Conservation (phyloP, 92 coral and sea anemone genomes). For the Muricea muricata region DNA sequence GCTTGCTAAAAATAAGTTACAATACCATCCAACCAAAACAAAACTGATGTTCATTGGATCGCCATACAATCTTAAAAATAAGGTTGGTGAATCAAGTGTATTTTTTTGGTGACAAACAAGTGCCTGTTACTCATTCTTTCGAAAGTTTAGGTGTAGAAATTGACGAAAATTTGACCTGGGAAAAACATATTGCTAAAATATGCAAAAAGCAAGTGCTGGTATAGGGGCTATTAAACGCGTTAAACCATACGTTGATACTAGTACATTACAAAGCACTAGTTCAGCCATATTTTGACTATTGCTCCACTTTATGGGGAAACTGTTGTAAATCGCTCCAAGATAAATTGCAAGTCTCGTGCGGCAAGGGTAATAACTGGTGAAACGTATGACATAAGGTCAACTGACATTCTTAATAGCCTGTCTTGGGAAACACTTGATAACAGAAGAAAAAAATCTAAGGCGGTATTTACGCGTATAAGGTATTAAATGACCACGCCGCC, state of each 20-base stretch:
- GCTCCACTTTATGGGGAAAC: background rate
- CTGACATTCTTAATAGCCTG: too few species aligned
- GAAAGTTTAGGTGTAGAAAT: background rate
- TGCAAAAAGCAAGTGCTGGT: background rate
- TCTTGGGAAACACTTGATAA: too few species aligned
- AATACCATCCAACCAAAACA: conserved; percentile 48
- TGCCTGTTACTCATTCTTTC: background rate
- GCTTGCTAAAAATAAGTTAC: conserved; percentile 49
- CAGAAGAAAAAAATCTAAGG: too few species aligned
- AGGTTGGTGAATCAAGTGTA: conserved; percentile 8
- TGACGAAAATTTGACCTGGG: background rate
- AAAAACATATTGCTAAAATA: background rate
- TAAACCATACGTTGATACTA: background rate
- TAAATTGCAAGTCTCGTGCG: background rate
- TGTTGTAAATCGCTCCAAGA: background rate
- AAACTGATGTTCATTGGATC: conserved; percentile 52
- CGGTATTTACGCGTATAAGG: too few species aligned
- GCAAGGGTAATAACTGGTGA: background rate
- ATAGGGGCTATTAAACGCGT: background rate
- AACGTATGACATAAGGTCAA: too few species aligned
- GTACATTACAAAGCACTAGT: background rate
- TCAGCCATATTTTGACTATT: background rate
- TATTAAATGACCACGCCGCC: too few species aligned
- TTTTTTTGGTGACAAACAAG: background rate
- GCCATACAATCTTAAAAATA: conserved; percentile 31